phyloP scores from a whole-genome alignment of 2,113 vertebrate species.

The Halcyon malimbica region DNA sequence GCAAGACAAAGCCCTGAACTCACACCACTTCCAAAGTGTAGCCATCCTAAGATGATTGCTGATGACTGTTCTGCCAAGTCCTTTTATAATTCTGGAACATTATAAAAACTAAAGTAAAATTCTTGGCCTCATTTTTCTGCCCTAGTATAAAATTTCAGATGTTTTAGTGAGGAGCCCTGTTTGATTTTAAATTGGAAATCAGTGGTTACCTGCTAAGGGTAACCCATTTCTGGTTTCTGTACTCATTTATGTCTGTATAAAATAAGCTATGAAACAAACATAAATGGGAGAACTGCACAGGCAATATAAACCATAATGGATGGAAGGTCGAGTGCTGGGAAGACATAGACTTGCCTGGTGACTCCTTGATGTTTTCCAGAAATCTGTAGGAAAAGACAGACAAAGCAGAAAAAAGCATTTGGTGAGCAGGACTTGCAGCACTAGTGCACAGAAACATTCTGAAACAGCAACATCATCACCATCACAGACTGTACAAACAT shows the following conservation, averaged over 20 bases:
- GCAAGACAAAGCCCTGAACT: background rate
- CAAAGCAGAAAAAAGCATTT: background rate
- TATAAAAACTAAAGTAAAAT: background rate
- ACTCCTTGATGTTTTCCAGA: background rate
- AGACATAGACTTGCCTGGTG: background rate
- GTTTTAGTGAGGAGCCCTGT: background rate
- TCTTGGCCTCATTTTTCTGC: background rate
- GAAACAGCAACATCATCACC: background rate
- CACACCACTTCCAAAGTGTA: background rate
- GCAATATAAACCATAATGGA: background rate
- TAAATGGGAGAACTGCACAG: background rate
- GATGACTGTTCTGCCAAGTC: background rate
- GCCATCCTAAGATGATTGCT: background rate
- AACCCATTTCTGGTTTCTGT: background rate
- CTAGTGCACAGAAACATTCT: background rate
- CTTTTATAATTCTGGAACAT: background rate
- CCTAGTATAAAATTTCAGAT: background rate
- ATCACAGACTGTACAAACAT: background rate
- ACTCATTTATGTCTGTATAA: background rate
- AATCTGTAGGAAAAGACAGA: background rate
- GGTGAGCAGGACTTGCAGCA: background rate
- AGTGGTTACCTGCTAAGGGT: background rate
- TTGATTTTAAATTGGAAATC: background rate
- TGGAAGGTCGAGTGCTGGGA: background rate
- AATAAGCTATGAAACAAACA: background rate